These are phyloP conservation scores for Carollia perspicillata DNA, from an alignment of 2,113 vertebrate species.

Conservation along the genomic window DNA sequence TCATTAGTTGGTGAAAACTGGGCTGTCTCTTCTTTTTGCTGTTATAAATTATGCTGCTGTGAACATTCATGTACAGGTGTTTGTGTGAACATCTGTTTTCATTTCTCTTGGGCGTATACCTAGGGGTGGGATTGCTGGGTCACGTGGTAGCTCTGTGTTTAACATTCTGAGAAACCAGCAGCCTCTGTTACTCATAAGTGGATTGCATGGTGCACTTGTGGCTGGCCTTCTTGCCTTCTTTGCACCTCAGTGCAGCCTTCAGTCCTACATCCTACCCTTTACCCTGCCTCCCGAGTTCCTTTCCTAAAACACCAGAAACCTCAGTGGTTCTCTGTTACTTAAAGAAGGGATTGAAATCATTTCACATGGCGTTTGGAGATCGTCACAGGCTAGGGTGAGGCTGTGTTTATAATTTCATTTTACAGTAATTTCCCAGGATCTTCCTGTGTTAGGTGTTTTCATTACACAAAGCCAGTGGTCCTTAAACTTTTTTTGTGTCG, in stretches of 20 bases:
- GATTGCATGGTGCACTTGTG: accelerated
- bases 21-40: background rate
- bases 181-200: background rate
- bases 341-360: background rate
- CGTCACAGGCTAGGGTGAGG: background rate
- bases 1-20: background rate
- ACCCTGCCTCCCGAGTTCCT: background rate
- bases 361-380: background rate
- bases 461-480: background rate
- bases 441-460: background rate
- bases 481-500: background rate
- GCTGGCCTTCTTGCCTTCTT: background rate
- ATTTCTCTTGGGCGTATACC: background rate
- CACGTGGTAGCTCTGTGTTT: background rate
- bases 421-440: background rate
- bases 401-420: background rate
- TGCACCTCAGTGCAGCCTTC: background rate
- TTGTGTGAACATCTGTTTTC: background rate
- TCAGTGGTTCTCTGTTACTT: background rate
- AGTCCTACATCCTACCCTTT: background rate
- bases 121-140: background rate
- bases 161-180: background rate
- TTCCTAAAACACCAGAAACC: background rate
- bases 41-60: background rate
- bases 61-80: background rate